Evolutionary conservation across 1,140 invertebrate genomes (phyloP).

Genomic region (Latrodectus geometricus): DNA sequence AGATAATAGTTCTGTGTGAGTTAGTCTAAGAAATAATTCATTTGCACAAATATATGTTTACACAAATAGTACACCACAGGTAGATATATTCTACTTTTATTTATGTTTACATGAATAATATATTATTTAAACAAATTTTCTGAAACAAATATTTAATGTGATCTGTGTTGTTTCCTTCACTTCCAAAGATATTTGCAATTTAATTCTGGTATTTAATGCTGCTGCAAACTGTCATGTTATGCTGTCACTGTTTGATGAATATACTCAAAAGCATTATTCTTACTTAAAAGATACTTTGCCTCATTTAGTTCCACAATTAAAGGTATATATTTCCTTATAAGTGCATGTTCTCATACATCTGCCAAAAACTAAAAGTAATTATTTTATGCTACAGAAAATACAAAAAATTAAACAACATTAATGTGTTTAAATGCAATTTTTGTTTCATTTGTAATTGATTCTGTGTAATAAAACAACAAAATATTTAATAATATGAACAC

Average conservation of each 20-base stretch:
- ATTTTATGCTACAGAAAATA: no score
- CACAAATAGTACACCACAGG: background rate
- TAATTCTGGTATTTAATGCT: conserved; percentile 95
- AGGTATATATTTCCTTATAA: conserved; percentile 70
- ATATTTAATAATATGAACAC: no score
- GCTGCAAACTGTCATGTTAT: conserved; percentile 90
- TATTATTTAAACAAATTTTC: conserved; percentile 40
- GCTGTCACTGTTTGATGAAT: conserved; percentile 89
- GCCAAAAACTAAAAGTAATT: no score
- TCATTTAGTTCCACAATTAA: conserved; percentile 86
- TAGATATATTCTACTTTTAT: background rate
- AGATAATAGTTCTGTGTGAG: no score
- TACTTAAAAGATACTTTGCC: conserved; percentile 95
- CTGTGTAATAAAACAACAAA: no score
- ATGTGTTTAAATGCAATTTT: no score
- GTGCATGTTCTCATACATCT: no score
- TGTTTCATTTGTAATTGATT: no score
- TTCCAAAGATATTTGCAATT: conserved; percentile 82
- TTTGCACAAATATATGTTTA: no score
- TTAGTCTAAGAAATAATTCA: no score
- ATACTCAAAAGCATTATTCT: conserved; percentile 89
- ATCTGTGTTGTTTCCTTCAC: background rate
- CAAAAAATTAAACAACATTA: no score
- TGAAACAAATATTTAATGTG: background rate
- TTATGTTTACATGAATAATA: conserved; percentile 19